Evolutionary conservation across 2,113 vertebrate species (phyloP), one percentile per base, ranked within the genome.

Genomic region (Chaenocephalus aceratus): DNA sequence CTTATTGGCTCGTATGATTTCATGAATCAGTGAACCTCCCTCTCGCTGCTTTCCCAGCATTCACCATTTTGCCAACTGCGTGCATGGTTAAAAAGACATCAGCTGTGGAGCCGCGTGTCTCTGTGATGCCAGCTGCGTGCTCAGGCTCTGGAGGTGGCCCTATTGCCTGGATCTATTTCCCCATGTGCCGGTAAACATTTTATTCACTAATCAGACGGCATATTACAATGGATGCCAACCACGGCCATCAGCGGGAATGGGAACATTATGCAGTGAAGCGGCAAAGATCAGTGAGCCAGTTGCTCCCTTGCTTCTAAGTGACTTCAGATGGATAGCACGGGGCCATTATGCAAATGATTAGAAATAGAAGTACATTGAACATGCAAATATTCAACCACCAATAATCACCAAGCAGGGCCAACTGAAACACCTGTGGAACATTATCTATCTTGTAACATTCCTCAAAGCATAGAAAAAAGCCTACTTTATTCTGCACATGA

Each of bases 181-280:
- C 79, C 58, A 65, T 74, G 89, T 86, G 71, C 71, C 2, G 18
- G 85, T 93, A 92, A 94, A 93, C 92, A 93, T 93, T 86, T 92
- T 91, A 93, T 93, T 94, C 92, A 94, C 89, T 86, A 93, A 93
- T 94, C 91, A 92, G 81, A 79, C 51, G 63, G 75, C 77, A 84
- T 72, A 77, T 91, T 92, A 90, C 87, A 87, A 84, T 82, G 69
- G 77, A 84, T 82, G 80, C 88, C 84, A 80, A 85, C 77, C 75
- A 70, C 72, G 76, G 80, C 89, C 91, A 89, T 94, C 92, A 90
- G 79, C 30, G 61, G 70, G 68, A 92, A 94, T 92, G 90, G 84
- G 86, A 71, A 89, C 91, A 93, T 94, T 91, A 93, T 93, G 88
- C 89, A 73, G 83, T 6, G 41, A 72, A 79, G 83, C 86, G 34